These are phyloP conservation scores for Nymphalis polychloros DNA, from an alignment of 2,888 invertebrate species.

Conservation along the genomic window DNA sequence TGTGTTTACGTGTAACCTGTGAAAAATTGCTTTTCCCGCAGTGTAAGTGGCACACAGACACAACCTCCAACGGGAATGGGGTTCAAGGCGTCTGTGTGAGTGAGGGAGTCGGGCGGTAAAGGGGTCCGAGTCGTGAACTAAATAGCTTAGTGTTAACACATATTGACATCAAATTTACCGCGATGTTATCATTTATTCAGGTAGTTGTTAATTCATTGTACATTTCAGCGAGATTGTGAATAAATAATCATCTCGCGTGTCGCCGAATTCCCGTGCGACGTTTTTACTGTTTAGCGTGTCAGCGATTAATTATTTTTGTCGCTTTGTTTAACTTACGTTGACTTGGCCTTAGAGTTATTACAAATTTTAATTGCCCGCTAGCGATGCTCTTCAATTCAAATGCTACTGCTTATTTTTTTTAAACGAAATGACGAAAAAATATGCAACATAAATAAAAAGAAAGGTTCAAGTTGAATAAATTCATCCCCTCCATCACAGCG, in stretches of 20 bases:
- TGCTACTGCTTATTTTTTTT: slow-evolving; percentile 48
- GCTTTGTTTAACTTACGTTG: slow-evolving; percentile 73
- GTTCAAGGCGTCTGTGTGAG: slow-evolving; percentile 56
- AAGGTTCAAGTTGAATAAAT: not conserved
- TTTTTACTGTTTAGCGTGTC: slow-evolving; percentile 60
- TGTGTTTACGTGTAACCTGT: slow-evolving; percentile 71
- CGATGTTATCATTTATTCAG: slow-evolving; percentile 81
- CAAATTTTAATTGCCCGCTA: slow-evolving; percentile 70
- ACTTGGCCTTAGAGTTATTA: slow-evolving; percentile 71
- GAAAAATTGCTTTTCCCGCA: slow-evolving; percentile 73
- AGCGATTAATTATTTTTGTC: slow-evolving; percentile 70
- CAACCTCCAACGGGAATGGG: slow-evolving; percentile 42
- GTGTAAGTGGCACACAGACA: slow-evolving; percentile 58
- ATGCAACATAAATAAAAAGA: not conserved
- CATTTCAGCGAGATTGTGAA: slow-evolving; percentile 60
- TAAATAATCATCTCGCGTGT: slow-evolving; percentile 53
- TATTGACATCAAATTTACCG: slow-evolving; percentile 82
- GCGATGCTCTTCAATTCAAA: slow-evolving; percentile 53
- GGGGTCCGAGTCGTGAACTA: slow-evolving; percentile 79
- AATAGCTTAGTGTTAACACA: slow-evolving; percentile 83
- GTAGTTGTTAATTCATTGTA: slow-evolving; percentile 73
- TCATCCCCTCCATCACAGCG: not conserved
- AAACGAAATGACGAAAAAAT: slow-evolving; percentile 22
- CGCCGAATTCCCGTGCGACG: slow-evolving; percentile 46
- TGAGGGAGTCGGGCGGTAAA: slow-evolving; percentile 56